Base-by-base conservation (phyloP, 2,113 vertebrate genomes). In the Orientallactaga bullata region DNA sequence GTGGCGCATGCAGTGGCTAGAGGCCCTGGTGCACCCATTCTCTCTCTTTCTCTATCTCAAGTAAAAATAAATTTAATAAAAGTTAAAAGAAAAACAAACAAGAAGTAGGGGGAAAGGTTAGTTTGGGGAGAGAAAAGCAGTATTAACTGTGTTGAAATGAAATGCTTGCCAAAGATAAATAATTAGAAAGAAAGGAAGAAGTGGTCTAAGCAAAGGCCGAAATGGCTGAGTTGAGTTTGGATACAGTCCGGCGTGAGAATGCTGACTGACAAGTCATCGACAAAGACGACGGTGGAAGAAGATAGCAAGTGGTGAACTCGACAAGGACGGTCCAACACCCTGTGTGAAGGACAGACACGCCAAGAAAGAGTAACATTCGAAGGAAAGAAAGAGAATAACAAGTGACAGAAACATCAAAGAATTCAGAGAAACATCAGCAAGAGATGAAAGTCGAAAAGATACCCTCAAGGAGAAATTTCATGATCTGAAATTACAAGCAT, bases 381-480 rank as follows among this genome's bases (percentile, higher is more conserved):
- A 60, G 37, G 18, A 26, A 78, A 78, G 20, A 15, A 89, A 88
- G 7, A 88, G 71, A 13, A 72, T 6, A 93, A 83, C 26, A 84
- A 51, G 80, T 12, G 37, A 77, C 51, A 88, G 51, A n/a, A 42
- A 92, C 30, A n/a, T 88, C 24, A 74, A 94, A 93, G 30, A 73
- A 85, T 81, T 73, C 85, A 80, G 51, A 77, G 21, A 61, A n/a
- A 32, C 35, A 3, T 35, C 71, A 80, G 8, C n/a, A 69, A 88
- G 83, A 58, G 71, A 79, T 32, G 78, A 65, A 79, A 10, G 32
- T n/a, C 2, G 30, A 71, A 88, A 93, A 51, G 74, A 42, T 30
- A 55, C 11, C 42, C 5, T 74, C 37, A 21, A 71, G 65, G 12
- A 83, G 60, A 89, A 79, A 88, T 20, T 55, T 13, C n/a, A 76